Evolutionary conservation across 2,888 invertebrate species (phyloP).

Genomic region (Ischnura elegans): DNA sequence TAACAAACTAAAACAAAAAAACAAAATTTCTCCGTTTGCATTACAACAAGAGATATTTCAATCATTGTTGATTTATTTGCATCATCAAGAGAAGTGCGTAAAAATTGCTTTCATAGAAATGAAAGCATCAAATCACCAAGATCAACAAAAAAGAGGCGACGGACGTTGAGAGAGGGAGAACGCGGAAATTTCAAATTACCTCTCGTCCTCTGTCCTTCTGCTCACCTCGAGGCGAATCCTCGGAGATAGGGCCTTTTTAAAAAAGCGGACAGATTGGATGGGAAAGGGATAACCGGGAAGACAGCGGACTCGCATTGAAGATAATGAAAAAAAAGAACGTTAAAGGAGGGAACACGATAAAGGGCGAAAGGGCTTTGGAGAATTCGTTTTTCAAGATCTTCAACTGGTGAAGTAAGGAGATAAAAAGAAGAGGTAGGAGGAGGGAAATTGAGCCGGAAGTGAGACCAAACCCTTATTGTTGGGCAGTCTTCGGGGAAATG

Average conservation of each 20-base stretch:
- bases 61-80: no score
- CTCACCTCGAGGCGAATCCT: not conserved
- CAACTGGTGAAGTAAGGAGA: conserved; percentile 1
- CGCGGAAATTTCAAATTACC: not conserved
- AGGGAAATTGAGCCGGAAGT: conserved; percentile 47
- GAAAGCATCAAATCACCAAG: not conserved
- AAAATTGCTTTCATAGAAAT: not conserved
- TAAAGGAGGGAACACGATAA: not conserved
- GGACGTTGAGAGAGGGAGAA: no score
- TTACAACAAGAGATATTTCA: no score
- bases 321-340: not conserved
- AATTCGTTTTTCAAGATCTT: not conserved
- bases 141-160: no score
- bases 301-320: not conserved
- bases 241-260: not conserved
- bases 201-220: not conserved
- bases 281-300: not conserved
- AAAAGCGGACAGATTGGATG: not conserved
- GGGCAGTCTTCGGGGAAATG: no score
- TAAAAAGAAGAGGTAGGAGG: not conserved
- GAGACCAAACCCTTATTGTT: not conserved
- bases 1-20: no score
- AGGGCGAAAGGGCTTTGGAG: not conserved
- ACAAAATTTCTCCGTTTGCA: no score
- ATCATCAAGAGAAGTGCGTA: no score